Evolutionary conservation across 2,113 vertebrate species (phyloP), one percentile per base, ranked within the genome.

Genomic region (Ageneiosus marmoratus): DNA sequence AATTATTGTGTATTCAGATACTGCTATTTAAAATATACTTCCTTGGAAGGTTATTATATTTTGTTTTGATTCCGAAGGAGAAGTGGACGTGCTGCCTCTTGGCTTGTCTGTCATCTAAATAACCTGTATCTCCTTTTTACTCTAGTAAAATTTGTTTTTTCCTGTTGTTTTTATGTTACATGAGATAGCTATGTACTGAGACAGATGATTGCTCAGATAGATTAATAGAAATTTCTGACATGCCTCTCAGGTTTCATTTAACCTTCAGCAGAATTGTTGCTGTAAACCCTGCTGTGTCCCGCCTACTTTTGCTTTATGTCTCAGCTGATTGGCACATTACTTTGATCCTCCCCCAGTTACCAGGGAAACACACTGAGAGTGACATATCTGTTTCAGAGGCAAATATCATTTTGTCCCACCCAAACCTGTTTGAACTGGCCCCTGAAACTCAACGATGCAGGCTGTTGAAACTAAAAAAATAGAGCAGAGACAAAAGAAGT

Each of bases 371-470:
- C 29, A 60, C 34, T 48, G 77, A 80, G 9, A 79, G 72, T 12
- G 85, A 83, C 86, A 8, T 78, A 86, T 32, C 88, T 87, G 29
- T 89, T 90, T 89, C 89, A 87, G 79, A 82, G 41, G 76, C 50
- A 62, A 87, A 48, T 24, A 20, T 65, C 89, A 85, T 48, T 89
- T 44, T 75, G 85, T 73, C 84, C 92, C 82, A 89, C 91, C 83
- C 63, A 51, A 82, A 91, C 91, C 86, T 90, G 90, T 81, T 90
- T 86, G 78, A 90, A 90, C 91, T 76, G 72, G 89, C 91, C 87
- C 86, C 73, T 86, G 81, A 34, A 79, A 88, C 85, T 53, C 82
- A 88, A 91, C 84, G 86, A 88, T 51, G 53, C 16, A 0, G 27
- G 86, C 88, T 77, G 44, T 90, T n/a, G n/a, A n/a, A n/a, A n/a